Evolutionary conservation across 2,888 invertebrate genomes (phyloP).

Genomic region (Boloria selene): DNA sequence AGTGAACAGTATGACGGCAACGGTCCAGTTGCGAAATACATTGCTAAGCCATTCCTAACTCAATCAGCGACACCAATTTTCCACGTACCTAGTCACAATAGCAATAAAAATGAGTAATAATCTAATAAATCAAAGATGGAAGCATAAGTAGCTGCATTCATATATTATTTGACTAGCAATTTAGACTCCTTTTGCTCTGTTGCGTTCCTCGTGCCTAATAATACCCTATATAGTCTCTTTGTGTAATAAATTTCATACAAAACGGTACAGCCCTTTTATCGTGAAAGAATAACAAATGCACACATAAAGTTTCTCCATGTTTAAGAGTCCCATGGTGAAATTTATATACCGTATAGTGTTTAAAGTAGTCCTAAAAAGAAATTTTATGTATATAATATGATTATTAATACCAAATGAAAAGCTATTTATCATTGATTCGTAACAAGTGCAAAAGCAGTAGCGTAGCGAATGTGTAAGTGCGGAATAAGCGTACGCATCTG

Average conservation of each 20-base stretch:
- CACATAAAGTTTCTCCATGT: too few species aligned
- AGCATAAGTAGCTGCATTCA: too few species aligned
- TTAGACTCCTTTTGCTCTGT: too few species aligned
- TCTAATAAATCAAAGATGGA: too few species aligned
- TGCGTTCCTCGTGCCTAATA: too few species aligned
- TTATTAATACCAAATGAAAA: constrained; percentile 7
- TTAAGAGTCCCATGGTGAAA: too few species aligned
- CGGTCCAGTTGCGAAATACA: constrained; percentile 16
- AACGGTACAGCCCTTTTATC: too few species aligned
- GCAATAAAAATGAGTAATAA: neutral
- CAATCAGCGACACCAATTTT: constrained; percentile 16
- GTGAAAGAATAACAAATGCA: too few species aligned
- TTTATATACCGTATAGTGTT: too few species aligned
- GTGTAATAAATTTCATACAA: neutral
- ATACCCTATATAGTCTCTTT: too few species aligned
- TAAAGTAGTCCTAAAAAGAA: too few species aligned
- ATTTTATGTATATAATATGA: neutral
- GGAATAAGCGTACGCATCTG: constrained; percentile 59
- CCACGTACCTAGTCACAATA: constrained; percentile 6
- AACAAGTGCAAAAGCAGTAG: constrained; percentile 1
- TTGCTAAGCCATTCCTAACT: constrained; percentile 13
- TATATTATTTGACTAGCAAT: too few species aligned
- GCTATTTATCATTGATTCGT: constrained; percentile 11
- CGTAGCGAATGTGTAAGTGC: constrained; percentile 52
- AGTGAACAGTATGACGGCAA: constrained; percentile 22